A percentile compares a stretch with the other conserved stretches of the same genome.
These are phyloP conservation scores for Plebejus melissa DNA, from an alignment of 2,888 invertebrate genomes.

Conservation along the genomic window DNA sequence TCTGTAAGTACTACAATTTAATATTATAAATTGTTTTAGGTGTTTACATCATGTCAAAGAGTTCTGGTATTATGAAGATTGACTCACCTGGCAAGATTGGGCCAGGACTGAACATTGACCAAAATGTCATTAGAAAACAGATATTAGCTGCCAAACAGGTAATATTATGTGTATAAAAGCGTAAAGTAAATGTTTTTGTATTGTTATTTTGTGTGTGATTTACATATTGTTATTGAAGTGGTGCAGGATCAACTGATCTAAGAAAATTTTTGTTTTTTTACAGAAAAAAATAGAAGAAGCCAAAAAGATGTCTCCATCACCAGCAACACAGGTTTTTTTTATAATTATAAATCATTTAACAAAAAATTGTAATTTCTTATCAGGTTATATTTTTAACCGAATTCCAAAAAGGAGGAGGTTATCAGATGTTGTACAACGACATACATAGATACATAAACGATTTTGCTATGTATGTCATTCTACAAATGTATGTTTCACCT, in stretches of 20 bases:
- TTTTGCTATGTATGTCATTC: too few species aligned
- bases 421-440: too few species aligned
- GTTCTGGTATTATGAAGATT: constrained; percentile 85
- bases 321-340: constrained; percentile 51
- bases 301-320: constrained; percentile 53
- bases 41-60: constrained; percentile 88
- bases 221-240: too few species aligned
- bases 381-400: too few species aligned
- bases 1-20: neutral
- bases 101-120: constrained; percentile 71
- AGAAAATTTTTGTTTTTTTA: constrained; percentile 31
- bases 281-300: constrained; percentile 68
- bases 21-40: constrained; percentile 49
- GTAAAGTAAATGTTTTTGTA: too few species aligned
- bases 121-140: constrained; percentile 72
- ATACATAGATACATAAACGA: too few species aligned
- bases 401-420: too few species aligned
- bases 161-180: neutral
- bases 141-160: constrained; percentile 75
- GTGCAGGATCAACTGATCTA: neutral
- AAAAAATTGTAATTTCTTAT: too few species aligned
- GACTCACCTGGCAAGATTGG: constrained; percentile 81
- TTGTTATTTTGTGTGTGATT: too few species aligned
- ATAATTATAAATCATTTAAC: neutral
- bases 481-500: too few species aligned